Percentiles rank a stretch among this genome's conserved stretches.
Conservation (phyloP, 2,797 vertebrate genomes). For the Pseudocheirus occidentalis region DNA sequence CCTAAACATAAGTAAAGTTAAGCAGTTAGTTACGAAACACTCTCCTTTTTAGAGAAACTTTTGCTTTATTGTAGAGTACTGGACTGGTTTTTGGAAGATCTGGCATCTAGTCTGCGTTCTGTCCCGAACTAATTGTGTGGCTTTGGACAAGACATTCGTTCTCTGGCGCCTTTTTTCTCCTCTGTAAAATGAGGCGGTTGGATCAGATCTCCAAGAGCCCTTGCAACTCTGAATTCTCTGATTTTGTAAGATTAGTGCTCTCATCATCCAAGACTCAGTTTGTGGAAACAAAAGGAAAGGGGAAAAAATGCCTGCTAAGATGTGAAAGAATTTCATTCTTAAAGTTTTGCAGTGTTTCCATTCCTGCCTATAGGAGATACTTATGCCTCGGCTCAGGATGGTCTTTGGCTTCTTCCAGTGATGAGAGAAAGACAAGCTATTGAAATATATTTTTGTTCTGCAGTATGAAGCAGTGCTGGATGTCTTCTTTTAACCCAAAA, state of each 20-base stretch:
- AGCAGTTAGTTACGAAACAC: not conserved
- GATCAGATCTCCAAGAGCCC: not conserved
- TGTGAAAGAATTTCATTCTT: not conserved
- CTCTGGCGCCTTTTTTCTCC: not conserved
- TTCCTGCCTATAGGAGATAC: not conserved
- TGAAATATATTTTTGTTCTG: constrained; percentile 20
- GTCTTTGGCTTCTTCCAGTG: not conserved
- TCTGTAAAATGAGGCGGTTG: not conserved
- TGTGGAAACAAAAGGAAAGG: not conserved
- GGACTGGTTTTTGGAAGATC: not conserved
- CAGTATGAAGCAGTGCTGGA: not conserved
- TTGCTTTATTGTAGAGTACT: not conserved
- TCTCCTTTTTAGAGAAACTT: not conserved
- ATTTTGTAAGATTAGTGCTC: not conserved
- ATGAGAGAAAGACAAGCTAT: not conserved
- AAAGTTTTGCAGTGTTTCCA: constrained; percentile 35
- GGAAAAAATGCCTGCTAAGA: not conserved
- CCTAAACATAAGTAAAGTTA: not conserved
- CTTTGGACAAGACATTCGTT: not conserved
- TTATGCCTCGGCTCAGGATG: constrained; percentile 24
- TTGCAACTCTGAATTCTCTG: not conserved
- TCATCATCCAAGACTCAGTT: not conserved
- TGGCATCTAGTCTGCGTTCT: not conserved
- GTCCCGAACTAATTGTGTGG: not conserved
- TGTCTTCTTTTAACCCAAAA: constrained; percentile 17